A percentile compares a stretch with the other conserved stretches of the same genome.
Conservation (phyloP, 2,797 vertebrate genomes). For the Poeciliopsis turneri region DNA sequence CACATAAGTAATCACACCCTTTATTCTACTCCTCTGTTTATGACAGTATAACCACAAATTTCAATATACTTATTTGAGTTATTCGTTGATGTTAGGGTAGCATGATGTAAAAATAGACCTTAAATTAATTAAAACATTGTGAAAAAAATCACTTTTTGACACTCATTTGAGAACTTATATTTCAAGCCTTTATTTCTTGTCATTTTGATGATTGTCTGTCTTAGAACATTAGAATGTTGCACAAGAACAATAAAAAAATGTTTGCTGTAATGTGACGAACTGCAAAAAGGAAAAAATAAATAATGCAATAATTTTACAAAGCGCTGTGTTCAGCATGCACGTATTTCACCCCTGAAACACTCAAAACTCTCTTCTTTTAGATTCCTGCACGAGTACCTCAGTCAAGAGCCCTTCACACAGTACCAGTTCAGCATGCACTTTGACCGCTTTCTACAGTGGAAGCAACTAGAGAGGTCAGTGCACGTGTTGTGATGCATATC, state of each 20-base stretch:
- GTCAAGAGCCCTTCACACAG: constrained; percentile 72
- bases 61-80: neutral
- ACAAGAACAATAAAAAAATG: too few relatives aligned
- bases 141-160: neutral
- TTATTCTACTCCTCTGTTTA: neutral
- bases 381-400: constrained; percentile 73
- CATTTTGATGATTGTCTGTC: neutral
- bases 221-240: neutral
- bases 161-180: neutral
- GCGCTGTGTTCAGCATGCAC: neutral
- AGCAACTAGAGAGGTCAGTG: constrained; percentile 82
- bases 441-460: constrained; percentile 87
- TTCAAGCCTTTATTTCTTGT: neutral
- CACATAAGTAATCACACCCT: neutral
- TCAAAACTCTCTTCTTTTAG: constrained; percentile 50
- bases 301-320: neutral
- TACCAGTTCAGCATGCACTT: constrained; percentile 86
- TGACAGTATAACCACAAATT: neutral
- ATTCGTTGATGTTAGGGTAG: neutral
- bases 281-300: neutral
- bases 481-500: neutral
- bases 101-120: neutral
- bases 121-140: neutral
- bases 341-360: neutral
- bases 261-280: neutral